Evolutionary conservation across 2,797 vertebrate genomes (phyloP), one percentile per base, ranked within the genome.

Genomic region (Botia kubotai): DNA sequence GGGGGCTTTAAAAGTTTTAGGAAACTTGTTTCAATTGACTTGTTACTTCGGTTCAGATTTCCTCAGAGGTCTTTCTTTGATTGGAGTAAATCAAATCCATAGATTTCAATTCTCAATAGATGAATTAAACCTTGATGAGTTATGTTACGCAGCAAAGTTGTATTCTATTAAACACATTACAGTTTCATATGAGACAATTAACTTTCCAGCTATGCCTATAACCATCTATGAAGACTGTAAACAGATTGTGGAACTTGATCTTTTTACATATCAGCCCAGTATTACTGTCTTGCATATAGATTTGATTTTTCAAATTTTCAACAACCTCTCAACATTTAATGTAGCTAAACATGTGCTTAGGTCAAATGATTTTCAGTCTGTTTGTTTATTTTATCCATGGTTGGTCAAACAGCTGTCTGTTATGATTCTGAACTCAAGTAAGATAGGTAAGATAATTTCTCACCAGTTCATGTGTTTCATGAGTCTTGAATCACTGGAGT

Each of bases 251-350:
- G n/a, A n/a, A n/a, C n/a, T n/a, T n/a, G n/a, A n/a, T n/a, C n/a
- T n/a, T n/a, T n/a, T n/a, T n/a, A n/a, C n/a, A n/a, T n/a, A n/a
- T n/a, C n/a, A 3, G 8, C 12, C 48, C 48, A n/a, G n/a, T n/a
- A n/a, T n/a, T n/a, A n/a, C n/a, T n/a, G n/a, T n/a, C 14, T 50
- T 50, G 6, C 12, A 4, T 50, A 6, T 52, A 52, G 50, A 52
- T 52, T 52, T 52, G 50, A 52, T 16, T 4, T 52, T 77, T 26
- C 63, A 68, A 19, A 57, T 77, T 77, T 77, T 77, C 21, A 77
- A 52, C 21, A 71, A 77, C 29, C 60, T 82, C 2, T 33, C 33
- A 0, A 4, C 0, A 62, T 5, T 82, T 50, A 1, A 6, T 11
- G n/a, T 77, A 29, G 3, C 0, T 16, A 7, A 1, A 0, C 36